Evolutionary conservation across 1,140 invertebrate genomes (phyloP), one percentile per base, ranked within the genome.

Genomic region (Neodiprion pinetum): DNA sequence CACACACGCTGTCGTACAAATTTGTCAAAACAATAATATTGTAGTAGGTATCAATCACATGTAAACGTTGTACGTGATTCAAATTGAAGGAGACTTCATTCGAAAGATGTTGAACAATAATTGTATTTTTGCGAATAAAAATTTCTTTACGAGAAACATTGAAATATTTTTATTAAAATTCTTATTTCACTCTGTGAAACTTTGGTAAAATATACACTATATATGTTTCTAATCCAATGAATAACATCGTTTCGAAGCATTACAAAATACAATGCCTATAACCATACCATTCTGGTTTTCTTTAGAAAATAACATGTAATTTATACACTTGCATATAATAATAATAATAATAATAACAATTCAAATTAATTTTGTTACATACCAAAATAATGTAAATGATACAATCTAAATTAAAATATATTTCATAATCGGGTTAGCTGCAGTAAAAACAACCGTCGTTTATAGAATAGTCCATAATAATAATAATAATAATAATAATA

Each of bases 131-230:
- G 65, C 23, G 78, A 68, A 76, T 77, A 80, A 80, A 81, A 80
- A 76, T 81, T 81, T 81, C 80, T 71, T 40, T 28, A 74, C 70
- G 61, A 28, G 65, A 80, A 81, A 78, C 78, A 77, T 78, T 77
- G 48, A 61, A 80, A 81, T 70, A 74, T 76, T 23, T 70, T 53
- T 53, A 78, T 40, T 80, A 81, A 81, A 81, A 81, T 71, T 76
- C 73, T 67, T 79, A 80, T 74, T 80, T 81, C 14, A 71, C 70
- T 50, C 40, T 73, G 78, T 65, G 78, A 81, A 81, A 80, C 80
- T 82, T 82, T 82, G 81, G 78, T 82, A 82, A 81, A 82, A 81
- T 82, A 81, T 82, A 82, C 76, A 81, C 76, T 76, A 76, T 73
- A 50, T n/a, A 53, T 53, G 50, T 14, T 21, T 47, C 75, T 80